phyloP scores from a whole-genome alignment of 1,140 invertebrate species.

The Campodea augens region DNA sequence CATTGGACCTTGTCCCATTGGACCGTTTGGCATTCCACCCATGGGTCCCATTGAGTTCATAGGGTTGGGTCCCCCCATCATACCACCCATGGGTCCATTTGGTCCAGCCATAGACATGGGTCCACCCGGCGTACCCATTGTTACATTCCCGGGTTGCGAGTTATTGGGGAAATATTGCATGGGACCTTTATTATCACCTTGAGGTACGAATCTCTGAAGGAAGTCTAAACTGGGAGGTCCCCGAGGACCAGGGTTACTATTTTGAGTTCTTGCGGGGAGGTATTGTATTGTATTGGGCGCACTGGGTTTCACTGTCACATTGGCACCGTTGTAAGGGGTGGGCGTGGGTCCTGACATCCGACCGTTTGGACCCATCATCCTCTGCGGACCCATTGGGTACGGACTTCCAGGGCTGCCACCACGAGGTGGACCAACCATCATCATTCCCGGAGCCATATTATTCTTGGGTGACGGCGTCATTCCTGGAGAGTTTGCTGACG shows the following conservation, averaged over 20 bases:
- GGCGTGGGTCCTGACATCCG: slow-evolving; percentile 34
- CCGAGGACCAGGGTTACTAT: slow-evolving; percentile 39
- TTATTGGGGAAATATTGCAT: slow-evolving; percentile 51
- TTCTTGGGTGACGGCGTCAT: slow-evolving; percentile 19
- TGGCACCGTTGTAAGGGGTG: slow-evolving; percentile 46
- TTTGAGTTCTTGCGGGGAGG: slow-evolving; percentile 63
- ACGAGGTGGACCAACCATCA: slow-evolving; percentile 23
- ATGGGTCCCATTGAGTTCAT: slow-evolving; percentile 3
- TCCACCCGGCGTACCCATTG: slow-evolving; percentile 18
- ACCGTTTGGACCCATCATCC: slow-evolving; percentile 17
- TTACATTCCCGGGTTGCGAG: slow-evolving; percentile 19
- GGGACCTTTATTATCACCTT: slow-evolving; percentile 50
- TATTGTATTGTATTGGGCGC: slow-evolving; percentile 97
- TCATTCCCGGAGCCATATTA: slow-evolving; percentile 15
- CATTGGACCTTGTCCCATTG: neutral
- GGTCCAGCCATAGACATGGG: slow-evolving; percentile 15
- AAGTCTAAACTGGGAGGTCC: slow-evolving; percentile 83
- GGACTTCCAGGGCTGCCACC: slow-evolving; percentile 21
- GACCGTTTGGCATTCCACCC: slow-evolving; percentile 13
- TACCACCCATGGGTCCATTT: slow-evolving; percentile 22
- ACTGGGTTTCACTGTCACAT: slow-evolving; percentile 83
- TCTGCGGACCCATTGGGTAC: slow-evolving; percentile 10
- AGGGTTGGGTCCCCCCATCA: slow-evolving; percentile 19
- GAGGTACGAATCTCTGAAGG: slow-evolving; percentile 67
- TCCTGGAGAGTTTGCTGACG: too few species aligned